Percentiles rank a stretch among this genome's conserved stretches.
phyloP scores from a whole-genome alignment of 2,797 vertebrate species.

The Columba guinea region DNA sequence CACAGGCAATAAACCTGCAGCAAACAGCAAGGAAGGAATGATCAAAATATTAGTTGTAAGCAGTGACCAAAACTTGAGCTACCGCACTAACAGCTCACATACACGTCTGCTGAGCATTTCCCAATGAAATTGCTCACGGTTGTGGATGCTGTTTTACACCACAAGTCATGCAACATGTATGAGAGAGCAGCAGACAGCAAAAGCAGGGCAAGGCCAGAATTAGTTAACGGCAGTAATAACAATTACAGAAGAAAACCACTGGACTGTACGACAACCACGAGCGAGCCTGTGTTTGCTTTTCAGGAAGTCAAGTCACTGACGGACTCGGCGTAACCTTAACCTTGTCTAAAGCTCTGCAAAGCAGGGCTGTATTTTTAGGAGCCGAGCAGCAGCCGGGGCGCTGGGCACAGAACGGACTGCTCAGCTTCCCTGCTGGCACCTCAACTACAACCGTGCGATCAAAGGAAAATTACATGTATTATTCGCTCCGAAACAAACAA shows the following conservation, averaged over 20 bases:
- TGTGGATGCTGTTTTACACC: not conserved
- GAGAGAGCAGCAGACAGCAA: not conserved
- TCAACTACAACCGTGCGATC: not conserved
- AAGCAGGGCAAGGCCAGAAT: not conserved
- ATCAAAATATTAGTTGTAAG: not conserved
- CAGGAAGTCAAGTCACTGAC: not conserved
- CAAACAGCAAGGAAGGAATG: not conserved
- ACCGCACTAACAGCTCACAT: not conserved
- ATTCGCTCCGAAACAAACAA: not conserved
- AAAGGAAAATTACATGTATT: not conserved
- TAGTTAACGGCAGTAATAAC: not conserved
- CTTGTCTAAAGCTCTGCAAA: not conserved
- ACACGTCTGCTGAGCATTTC: not conserved
- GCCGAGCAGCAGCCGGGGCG: not conserved
- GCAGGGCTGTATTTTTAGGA: not conserved
- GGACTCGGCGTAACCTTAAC: not conserved
- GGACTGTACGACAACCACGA: not conserved
- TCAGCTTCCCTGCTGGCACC: not conserved
- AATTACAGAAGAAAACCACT: not conserved
- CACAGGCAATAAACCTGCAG: fast-evolving
- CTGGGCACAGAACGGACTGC: not conserved
- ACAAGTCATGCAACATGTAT: not conserved
- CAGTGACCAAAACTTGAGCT: not conserved
- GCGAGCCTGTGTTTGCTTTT: not conserved
- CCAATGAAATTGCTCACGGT: fast-evolving